These are phyloP conservation scores for Calameuta pallipes DNA, from an alignment of 2,888 invertebrate genomes.

Conservation along the genomic window DNA sequence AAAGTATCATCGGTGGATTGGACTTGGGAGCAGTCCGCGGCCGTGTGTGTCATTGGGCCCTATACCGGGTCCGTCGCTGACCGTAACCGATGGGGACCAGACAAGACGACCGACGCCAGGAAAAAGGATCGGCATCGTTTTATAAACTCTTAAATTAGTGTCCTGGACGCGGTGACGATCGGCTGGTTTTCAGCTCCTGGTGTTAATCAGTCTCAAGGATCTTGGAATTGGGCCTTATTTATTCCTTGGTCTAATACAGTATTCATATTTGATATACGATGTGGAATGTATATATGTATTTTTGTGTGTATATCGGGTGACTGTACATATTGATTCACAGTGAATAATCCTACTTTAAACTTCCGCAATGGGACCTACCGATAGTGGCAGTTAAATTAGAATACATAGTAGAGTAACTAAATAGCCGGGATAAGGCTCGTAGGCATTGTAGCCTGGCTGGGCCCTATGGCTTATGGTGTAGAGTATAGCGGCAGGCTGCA, in stretches of 20 bases:
- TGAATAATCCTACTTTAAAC: not conserved
- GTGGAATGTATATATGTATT: not conserved
- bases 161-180: not conserved
- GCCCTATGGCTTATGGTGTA: not conserved
- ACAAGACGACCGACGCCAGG: conserved; percentile 6
- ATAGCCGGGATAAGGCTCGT: not conserved
- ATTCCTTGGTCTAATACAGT: not conserved
- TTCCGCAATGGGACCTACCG: not conserved
- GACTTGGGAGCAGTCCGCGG: conserved; percentile 40
- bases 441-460: not conserved
- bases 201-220: not conserved
- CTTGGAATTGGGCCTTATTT: not conserved
- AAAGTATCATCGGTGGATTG: conserved; percentile 59
- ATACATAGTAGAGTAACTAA: not conserved
- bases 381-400: not conserved
- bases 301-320: not conserved
- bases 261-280: not conserved
- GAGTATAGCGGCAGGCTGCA: conserved; percentile 25
- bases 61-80: conserved; percentile 2
- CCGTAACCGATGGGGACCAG: conserved; percentile 17
- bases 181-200: not conserved
- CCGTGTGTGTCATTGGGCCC: conserved; percentile 33
- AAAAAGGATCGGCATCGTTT: conserved; percentile 39
- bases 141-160: conserved; percentile 48
- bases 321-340: not conserved